Evolutionary conservation across 2,113 vertebrate genomes (phyloP).

Genomic region (Pygoscelis adeliae): DNA sequence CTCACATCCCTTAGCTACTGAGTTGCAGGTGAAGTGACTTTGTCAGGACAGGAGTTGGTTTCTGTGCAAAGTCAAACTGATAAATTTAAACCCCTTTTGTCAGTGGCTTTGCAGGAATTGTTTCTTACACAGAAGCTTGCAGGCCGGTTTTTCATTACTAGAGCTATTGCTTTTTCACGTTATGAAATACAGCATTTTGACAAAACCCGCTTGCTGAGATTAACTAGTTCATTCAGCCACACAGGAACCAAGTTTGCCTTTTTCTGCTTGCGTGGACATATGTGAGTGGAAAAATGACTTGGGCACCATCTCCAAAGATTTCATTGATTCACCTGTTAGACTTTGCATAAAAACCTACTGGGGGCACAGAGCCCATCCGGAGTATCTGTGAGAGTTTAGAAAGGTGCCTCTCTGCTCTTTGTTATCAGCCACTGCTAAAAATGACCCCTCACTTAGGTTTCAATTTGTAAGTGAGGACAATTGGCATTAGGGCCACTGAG

Average conservation of each 20-base stretch:
- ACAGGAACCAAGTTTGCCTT: neutral
- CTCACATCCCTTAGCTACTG: neutral
- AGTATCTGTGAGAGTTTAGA: neutral
- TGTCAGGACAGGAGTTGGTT: neutral
- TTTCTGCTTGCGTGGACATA: neutral
- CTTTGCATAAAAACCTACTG: neutral
- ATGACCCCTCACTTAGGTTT: neutral
- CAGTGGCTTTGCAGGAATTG: neutral
- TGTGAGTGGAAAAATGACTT: neutral
- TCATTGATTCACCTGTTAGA: neutral
- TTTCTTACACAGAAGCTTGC: neutral
- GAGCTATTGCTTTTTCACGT: neutral
- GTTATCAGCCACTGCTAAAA: rapidly evolving
- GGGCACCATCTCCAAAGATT: neutral
- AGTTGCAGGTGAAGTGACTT: neutral
- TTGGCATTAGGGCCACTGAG: neutral
- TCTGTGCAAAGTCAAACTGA: neutral
- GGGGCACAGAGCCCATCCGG: neutral
- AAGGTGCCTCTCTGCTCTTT: neutral
- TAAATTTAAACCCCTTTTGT: neutral
- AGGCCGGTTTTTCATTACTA: neutral
- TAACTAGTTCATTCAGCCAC: neutral
- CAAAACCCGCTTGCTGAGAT: neutral
- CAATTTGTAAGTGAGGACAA: neutral
- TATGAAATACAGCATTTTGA: neutral